Base-by-base conservation (phyloP, 2,888 invertebrate genomes). In the Xestia sexstrigata region DNA sequence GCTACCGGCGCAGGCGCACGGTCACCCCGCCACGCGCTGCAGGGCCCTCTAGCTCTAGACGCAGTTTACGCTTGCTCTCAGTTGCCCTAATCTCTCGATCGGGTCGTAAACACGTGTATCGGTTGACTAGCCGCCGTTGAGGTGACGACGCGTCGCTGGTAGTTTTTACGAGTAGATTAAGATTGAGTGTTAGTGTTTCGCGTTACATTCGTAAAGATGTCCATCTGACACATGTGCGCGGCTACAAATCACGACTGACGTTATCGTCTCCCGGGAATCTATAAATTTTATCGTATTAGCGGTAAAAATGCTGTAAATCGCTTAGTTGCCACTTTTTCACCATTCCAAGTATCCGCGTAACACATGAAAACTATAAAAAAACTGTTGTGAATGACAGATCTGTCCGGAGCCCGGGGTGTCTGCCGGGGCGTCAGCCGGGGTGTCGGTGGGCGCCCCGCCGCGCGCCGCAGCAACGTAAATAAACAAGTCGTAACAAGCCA, bases 271-370 rank as follows among this genome's bases (percentile, higher is more conserved):
- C 92, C 92, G 89, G 88, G 94, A 94, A 93, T 89, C 92, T 74
- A 94, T 94, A 92, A 93, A 93, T 93, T 89, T 89, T 92, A 92
- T 92, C 91, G 89, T 87, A 91, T 94, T 93, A 93, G 91, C 89
- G 81, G 89, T 91, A 91, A 89, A 84, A 86, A 87, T 86, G 91
- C 78, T 87, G 91, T 91, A 91, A 92, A 91, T 91, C 87, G 87
- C 77, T 60, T 73, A 74, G 80, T 67, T 66, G 69, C 65, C 80
- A 86, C 73, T 90, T 90, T 90, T 90, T 90, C 89, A 87, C 77
- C 79, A 77, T 93, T 93, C 93, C 91, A 78, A 80, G 93, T 93
- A 94, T 87, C 84, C 74, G 77, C 75, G 62, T 67, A 79, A 85
- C 87, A 76, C 74, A 73, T 67, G 81, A 84, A 67, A 58, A 67